Base-by-base conservation (phyloP, 2,888 invertebrate species). In the Lithosia quadra region DNA sequence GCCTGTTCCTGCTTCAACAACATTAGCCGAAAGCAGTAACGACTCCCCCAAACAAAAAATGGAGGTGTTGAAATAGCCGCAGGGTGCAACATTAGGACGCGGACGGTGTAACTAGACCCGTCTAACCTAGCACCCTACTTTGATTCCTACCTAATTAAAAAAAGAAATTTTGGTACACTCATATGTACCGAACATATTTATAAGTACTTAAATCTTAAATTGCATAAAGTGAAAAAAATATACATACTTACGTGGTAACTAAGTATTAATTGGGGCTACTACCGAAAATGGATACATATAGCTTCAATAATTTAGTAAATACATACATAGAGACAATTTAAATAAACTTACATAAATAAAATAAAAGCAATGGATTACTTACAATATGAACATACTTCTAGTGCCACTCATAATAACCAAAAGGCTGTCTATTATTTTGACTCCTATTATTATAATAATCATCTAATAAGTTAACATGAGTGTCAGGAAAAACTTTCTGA, bases 391-490 rank as follows among this genome's bases (percentile, higher is more conserved):
- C 43, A 64, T 64, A 72, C 67, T 63, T 65, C 68, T 71, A 73
- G 76, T 85, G 82, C 86, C 86, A 86, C 67, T 81, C 79, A 64
- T 78, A 82, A 72, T 79, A 79, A 63, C 76, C 75, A 59, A 67
- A 72, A 61, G 72, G 68, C 56, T 69, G 73, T 33, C 70, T 71
- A 64, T 71, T 70, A 63, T 67, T 71, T 66, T 74, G 66, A 63
- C 66, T 74, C 53, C 74, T 73, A 43, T 78, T 72, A 33, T 81
- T 81, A 59, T 78, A 84, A 76, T 84, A 85, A 63, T 77, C 79
- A 64, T 87, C 84, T 77, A 87, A 24, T 56, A 70, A 81, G 72
- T 82, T 78, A 72, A 84, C 82, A 63, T 83, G 85, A 58, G 80
- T 75, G 65, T 85, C 79, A 7, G 87, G 86, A 58, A 84, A 84